Percentiles rank a stretch among this genome's conserved stretches.
These are phyloP conservation scores for Chiroxiphia lanceolata DNA, from an alignment of 2,797 vertebrate species.

Conservation along the genomic window DNA sequence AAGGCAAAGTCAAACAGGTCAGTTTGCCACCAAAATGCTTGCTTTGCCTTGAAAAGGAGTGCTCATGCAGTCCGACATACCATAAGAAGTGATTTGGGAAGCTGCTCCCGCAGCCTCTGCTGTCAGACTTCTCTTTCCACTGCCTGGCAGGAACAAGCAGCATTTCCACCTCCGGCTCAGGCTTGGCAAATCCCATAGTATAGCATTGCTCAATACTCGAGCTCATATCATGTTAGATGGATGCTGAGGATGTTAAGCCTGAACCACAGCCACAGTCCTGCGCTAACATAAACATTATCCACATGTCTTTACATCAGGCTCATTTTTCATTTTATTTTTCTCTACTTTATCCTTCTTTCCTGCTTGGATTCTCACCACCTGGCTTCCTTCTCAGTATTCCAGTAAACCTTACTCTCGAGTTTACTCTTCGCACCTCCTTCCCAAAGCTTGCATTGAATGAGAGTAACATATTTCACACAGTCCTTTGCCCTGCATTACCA, in stretches of 20 bases:
- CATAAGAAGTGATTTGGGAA: not conserved
- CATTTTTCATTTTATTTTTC: not conserved
- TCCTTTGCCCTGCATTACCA: not conserved
- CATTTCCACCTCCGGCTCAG: not conserved
- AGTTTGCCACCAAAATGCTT: not conserved
- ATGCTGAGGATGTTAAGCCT: not conserved
- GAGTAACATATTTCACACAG: not conserved
- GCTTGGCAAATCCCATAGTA: not conserved
- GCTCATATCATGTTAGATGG: fast-evolving
- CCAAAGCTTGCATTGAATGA: not conserved
- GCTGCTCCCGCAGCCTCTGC: not conserved
- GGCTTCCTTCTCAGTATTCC: not conserved
- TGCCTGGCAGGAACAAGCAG: not conserved
- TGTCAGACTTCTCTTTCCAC: not conserved
- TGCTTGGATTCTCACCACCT: not conserved
- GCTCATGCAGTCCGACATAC: fast-evolving
- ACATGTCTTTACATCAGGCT: not conserved
- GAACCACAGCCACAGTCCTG: not conserved
- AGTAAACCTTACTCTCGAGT: not conserved
- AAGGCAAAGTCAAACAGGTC: not conserved
- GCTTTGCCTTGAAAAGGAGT: not conserved
- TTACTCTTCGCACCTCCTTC: not conserved
- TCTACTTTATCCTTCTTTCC: not conserved
- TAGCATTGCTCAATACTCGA: not conserved
- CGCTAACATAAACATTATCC: not conserved